Evolutionary conservation across 2,797 vertebrate species (phyloP), one percentile per base, ranked within the genome.

Genomic region (Ctenochaetus hawaiiensis): DNA sequence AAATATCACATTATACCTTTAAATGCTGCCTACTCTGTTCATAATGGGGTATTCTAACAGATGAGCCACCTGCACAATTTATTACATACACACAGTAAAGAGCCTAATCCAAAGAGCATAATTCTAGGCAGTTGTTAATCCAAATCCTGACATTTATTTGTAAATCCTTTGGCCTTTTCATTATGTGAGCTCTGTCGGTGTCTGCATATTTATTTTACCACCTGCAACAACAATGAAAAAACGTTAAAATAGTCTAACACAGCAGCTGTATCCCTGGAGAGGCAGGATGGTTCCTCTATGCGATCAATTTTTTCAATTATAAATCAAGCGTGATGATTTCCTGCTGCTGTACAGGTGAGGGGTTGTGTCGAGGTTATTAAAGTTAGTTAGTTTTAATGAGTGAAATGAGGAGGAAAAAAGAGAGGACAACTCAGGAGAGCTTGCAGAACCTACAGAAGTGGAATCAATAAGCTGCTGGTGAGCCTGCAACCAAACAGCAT

Each of bases 311-410:
- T 74, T 59, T 66, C 66, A 84, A 70, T 82, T 73, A 79, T 57
- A 78, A 86, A 68, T 89, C 73, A 80, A 72, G 67, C 75, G n/a
- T 11, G 67, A 71, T 71, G 66, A 68, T 75, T 75, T 45, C 65
- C 77, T 5, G 64, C 69, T 66, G 81, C 62, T 56, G 56, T 34
- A 77, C 75, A 84, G 75, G 67, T 69, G 77, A 85, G 70, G 47
- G 61, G 64, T 58, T 69, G 60, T 47, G 63, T 53, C 7, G 14
- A 66, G 52, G 77, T 73, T 77, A 68, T 77, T 66, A n/a, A 70
- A 68, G 52, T 57, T 30, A 37, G 58, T 17, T 20, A 20, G 41
- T 58, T 75, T 47, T 73, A 78, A 80, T 68, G 77, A 75, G 76
- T 12, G 71, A 47, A n/a, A 72, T 47, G 39, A 75, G 56, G 5